Evolutionary conservation across 2,797 vertebrate genomes (phyloP).

Genomic region (Poecilia wingei): DNA sequence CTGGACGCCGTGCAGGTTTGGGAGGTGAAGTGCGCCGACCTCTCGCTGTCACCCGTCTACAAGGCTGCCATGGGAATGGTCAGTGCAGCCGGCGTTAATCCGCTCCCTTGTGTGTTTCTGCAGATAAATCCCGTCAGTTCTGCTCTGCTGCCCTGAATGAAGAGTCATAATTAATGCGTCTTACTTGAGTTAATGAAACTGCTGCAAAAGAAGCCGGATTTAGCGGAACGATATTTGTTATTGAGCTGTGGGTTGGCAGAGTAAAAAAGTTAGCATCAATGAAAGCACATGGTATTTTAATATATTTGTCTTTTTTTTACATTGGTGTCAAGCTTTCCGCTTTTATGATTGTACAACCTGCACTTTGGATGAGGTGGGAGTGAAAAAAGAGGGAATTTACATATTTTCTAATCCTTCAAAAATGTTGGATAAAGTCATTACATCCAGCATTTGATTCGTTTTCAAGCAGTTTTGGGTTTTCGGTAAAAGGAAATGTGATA

Average conservation of each 20-base stretch:
- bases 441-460: background rate
- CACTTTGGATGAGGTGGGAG: background rate
- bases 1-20: conserved; percentile 88
- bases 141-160: conserved; percentile 33
- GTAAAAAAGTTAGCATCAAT: conserved; percentile 12
- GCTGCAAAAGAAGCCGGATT: conserved; percentile 52
- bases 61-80: conserved; percentile 91
- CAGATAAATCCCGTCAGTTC: conserved; percentile 36
- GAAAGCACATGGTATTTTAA: background rate
- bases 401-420: conserved; percentile 4
- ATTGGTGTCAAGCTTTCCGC: background rate
- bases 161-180: conserved; percentile 52
- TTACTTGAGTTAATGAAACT: conserved; percentile 61
- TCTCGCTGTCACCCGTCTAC: conserved; percentile 90
- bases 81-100: conserved; percentile 63
- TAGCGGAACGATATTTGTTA: conserved; percentile 56
- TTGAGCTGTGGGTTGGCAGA: conserved; percentile 22
- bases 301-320: background rate
- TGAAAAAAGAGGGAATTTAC: background rate
- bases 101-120: conserved; percentile 12
- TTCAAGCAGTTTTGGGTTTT: background rate
- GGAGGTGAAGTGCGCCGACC: conserved; percentile 93
- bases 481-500: background rate
- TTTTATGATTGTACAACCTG: background rate
- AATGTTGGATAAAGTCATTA: background rate